These are phyloP conservation scores for Camponotus floridanus DNA, from an alignment of 1,140 invertebrate genomes.

Conservation along the genomic window DNA sequence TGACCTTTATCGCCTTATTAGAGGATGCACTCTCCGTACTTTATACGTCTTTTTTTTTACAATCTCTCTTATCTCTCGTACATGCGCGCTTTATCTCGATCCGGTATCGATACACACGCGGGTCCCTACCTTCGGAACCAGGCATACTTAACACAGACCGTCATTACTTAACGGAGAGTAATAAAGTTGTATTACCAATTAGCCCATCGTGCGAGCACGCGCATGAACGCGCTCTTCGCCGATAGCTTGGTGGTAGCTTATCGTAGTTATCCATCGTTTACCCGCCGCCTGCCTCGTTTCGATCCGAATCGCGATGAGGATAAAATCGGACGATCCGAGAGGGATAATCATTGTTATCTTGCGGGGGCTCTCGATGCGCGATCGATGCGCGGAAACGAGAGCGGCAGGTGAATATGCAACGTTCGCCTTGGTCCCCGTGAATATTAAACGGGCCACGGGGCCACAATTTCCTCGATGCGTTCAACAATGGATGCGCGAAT, in stretches of 20 bases:
- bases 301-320: constrained; percentile 55
- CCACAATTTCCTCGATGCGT: constrained; percentile 37
- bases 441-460: constrained; percentile 45
- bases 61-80: constrained; percentile 68
- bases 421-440: constrained; percentile 51
- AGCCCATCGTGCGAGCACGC: constrained; percentile 73
- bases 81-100: constrained; percentile 76
- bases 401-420: constrained; percentile 38
- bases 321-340: constrained; percentile 69
- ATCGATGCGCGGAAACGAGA: not conserved
- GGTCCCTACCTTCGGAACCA: constrained; percentile 77
- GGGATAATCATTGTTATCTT: constrained; percentile 71
- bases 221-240: constrained; percentile 73
- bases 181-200: constrained; percentile 85
- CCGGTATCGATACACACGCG: constrained; percentile 77
- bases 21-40: constrained; percentile 75
- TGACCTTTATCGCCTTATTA: constrained; percentile 84
- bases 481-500: constrained; percentile 38
- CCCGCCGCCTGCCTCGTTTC: constrained; percentile 73
- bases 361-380: constrained; percentile 1
- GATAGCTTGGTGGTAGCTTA: constrained; percentile 78
- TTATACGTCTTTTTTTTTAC: constrained; percentile 65
- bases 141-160: constrained; percentile 76
- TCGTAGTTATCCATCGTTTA: constrained; percentile 72
- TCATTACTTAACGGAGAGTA: constrained; percentile 83